A percentile compares a stretch with the other conserved stretches of the same genome.
Evolutionary conservation across 2,888 invertebrate genomes (phyloP).

Genomic region (Xestia c-nigrum): DNA sequence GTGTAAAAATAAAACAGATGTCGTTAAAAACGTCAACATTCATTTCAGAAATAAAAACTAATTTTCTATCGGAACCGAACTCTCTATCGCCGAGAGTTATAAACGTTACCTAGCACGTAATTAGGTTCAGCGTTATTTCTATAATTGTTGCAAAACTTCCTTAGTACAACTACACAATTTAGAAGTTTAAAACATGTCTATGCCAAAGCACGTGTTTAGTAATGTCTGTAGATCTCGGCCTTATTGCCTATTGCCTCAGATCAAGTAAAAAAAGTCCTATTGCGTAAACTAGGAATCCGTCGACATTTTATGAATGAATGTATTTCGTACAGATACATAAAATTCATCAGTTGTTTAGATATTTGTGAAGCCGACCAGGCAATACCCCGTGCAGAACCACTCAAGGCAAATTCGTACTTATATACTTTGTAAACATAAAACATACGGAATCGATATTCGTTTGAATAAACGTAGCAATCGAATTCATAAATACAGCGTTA

Average conservation of each 20-base stretch:
- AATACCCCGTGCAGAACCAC: background rate
- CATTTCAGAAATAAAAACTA: background rate
- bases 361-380: background rate
- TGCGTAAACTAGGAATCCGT: background rate
- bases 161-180: background rate
- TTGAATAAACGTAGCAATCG: slow-evolving; percentile 53
- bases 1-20: background rate
- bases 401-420: slow-evolving; percentile 9
- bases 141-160: background rate
- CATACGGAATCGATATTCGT: slow-evolving; percentile 56
- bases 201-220: background rate
- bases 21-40: background rate
- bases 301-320: slow-evolving; percentile 19
- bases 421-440: slow-evolving; percentile 27
- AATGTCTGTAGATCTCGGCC: background rate
- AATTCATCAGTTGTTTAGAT: background rate
- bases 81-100: background rate
- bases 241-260: background rate
- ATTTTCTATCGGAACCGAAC: background rate
- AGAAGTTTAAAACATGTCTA: background rate
- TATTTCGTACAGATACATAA: background rate
- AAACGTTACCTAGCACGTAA: background rate
- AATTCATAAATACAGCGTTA: slow-evolving; percentile 55
- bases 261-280: too few species aligned
- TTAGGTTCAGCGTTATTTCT: background rate